Evolutionary conservation across 2,113 vertebrate genomes (phyloP).

Genomic region (Microtus ochrogaster): DNA sequence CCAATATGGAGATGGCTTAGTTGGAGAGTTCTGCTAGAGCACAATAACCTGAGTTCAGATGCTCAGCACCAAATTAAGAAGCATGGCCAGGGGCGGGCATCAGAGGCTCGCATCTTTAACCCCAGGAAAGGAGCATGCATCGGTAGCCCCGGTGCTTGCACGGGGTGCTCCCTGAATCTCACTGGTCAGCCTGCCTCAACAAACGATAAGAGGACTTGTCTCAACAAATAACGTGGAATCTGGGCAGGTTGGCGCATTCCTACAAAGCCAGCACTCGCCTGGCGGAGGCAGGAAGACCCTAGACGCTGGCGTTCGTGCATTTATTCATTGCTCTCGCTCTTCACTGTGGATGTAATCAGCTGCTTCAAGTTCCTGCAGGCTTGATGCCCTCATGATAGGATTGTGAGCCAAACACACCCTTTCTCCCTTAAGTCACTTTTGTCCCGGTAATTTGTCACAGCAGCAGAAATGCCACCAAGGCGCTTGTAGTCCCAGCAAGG

Average conservation of each 20-base stretch:
- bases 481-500: neutral
- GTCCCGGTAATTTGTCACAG: neutral
- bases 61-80: neutral
- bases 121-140: no score
- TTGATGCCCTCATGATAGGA: neutral
- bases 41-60: neutral
- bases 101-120: no score
- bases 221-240: neutral
- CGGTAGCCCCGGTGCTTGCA: neutral
- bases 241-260: neutral
- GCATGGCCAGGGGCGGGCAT: neutral
- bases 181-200: neutral
- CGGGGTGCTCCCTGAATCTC: neutral
- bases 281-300: neutral
- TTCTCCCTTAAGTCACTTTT: neutral
- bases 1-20: neutral
- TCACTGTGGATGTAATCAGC: neutral
- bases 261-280: neutral
- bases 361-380: neutral
- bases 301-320: no score
- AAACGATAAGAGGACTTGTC: neutral
- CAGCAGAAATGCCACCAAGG: neutral
- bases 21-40: neutral
- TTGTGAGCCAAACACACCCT: neutral
- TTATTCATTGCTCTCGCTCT: neutral